A percentile compares a stretch with the other conserved stretches of the same genome.
Conservation (phyloP, 2,888 invertebrate species). For the Pterostichus madidus region DNA sequence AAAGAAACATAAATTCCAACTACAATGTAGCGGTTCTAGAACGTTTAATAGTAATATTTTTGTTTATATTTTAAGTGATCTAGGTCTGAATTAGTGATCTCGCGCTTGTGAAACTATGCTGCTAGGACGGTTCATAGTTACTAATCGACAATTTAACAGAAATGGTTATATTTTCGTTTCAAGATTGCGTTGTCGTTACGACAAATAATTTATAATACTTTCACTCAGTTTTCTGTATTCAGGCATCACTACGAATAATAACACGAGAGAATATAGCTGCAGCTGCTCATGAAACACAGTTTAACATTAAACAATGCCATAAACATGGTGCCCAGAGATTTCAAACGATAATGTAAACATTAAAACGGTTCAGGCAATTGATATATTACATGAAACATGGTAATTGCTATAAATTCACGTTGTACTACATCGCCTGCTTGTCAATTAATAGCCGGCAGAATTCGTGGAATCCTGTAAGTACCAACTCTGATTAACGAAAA, state of each 20-base stretch:
- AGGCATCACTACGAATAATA: slow-evolving; percentile 43
- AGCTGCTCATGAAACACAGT: slow-evolving; percentile 34
- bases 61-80: too few relatives aligned
- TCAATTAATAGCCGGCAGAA: slow-evolving; percentile 44
- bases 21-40: too few relatives aligned
- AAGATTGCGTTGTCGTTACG: background rate
- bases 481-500: slow-evolving; percentile 7
- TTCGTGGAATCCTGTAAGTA: slow-evolving; percentile 54
- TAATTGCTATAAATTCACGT: slow-evolving; percentile 56
- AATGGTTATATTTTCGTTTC: too few relatives aligned
- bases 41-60: too few relatives aligned
- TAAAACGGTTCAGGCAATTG: slow-evolving; percentile 57
- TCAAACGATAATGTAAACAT: slow-evolving; percentile 45
- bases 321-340: slow-evolving; percentile 46
- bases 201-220: slow-evolving; percentile 56
- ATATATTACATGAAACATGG: slow-evolving; percentile 55
- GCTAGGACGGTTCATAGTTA: too few relatives aligned
- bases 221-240: slow-evolving; percentile 22
- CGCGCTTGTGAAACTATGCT: too few relatives aligned
- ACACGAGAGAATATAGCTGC: slow-evolving; percentile 7
- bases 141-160: too few relatives aligned
- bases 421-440: slow-evolving; percentile 19
- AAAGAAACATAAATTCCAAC: too few relatives aligned
- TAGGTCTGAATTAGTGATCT: too few relatives aligned
- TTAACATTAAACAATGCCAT: slow-evolving; percentile 52